phyloP scores from a whole-genome alignment of 2,888 invertebrate genomes.

The Drosophila neutralis region DNA sequence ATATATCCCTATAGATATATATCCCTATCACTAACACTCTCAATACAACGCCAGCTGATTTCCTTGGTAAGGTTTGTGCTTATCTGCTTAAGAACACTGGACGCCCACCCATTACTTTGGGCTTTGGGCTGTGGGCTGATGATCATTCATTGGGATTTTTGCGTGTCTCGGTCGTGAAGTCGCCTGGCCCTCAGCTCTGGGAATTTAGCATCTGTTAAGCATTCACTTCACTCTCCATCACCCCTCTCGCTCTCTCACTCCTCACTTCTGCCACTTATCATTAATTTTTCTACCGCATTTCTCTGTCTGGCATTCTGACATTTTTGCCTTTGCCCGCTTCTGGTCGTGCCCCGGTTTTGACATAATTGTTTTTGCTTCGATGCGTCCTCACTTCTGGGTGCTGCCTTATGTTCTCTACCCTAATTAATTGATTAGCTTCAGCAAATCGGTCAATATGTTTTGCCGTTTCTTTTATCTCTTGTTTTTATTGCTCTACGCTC shows the following conservation, averaged over 20 bases:
- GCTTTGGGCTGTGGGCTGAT: constrained; percentile 39
- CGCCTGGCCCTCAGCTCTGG: constrained; percentile 47
- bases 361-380: constrained; percentile 70
- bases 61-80: constrained; percentile 56
- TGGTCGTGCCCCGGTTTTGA: constrained; percentile 62
- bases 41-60: constrained; percentile 38
- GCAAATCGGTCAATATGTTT: constrained; percentile 84
- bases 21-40: constrained; percentile 16
- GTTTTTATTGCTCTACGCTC: constrained; percentile 53
- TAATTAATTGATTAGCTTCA: constrained; percentile 84
- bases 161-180: constrained; percentile 72
- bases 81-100: constrained; percentile 55
- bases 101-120: constrained; percentile 13
- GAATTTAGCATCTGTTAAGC: constrained; percentile 62
- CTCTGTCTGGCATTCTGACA: constrained; percentile 80
- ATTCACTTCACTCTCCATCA: constrained; percentile 23
- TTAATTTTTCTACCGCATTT: constrained; percentile 75
- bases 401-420: constrained; percentile 45
- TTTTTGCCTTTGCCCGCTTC: constrained; percentile 61
- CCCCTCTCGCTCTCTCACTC: constrained; percentile 12
- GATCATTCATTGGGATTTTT: constrained; percentile 75
- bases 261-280: constrained; percentile 69
- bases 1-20: background rate
- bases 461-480: constrained; percentile 41
- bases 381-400: constrained; percentile 32